Evolutionary conservation across 2,888 invertebrate species (phyloP).

Genomic region (Clivina fossor): DNA sequence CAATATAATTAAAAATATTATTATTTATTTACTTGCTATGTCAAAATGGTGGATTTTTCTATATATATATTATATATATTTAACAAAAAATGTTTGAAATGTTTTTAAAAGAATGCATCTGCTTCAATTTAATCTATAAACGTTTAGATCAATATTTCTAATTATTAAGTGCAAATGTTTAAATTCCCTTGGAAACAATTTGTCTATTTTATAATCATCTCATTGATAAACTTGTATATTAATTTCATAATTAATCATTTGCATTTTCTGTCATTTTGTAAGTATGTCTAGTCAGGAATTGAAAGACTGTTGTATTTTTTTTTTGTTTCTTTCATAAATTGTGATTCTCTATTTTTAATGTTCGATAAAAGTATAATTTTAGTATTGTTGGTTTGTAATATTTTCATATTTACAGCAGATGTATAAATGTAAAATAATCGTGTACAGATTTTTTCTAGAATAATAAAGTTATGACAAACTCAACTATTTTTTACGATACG

Average conservation of each 20-base stretch:
- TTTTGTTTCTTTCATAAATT: too few relatives aligned
- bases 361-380: slow-evolving; percentile 9
- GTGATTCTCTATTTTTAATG: slow-evolving; percentile 22
- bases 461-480: too few relatives aligned
- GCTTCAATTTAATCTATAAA: not conserved
- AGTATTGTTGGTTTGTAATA: slow-evolving; percentile 14
- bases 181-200: not conserved
- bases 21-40: not conserved
- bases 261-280: not conserved
- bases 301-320: slow-evolving; percentile 27
- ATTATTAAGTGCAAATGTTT: not conserved
- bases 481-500: too few relatives aligned
- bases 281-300: slow-evolving; percentile 23
- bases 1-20: not conserved
- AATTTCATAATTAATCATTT: slow-evolving; percentile 9
- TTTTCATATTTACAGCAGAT: slow-evolving; percentile 22
- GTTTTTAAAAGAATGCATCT: not conserved
- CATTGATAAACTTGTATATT: not conserved
- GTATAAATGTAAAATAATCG: slow-evolving; percentile 21
- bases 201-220: not conserved
- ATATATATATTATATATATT: not conserved
- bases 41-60: not conserved
- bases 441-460: slow-evolving; percentile 21
- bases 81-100: not conserved
- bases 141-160: not conserved